These are phyloP conservation scores for Myotis daubentonii DNA, from an alignment of 2,797 vertebrate genomes.

Conservation along the genomic window DNA sequence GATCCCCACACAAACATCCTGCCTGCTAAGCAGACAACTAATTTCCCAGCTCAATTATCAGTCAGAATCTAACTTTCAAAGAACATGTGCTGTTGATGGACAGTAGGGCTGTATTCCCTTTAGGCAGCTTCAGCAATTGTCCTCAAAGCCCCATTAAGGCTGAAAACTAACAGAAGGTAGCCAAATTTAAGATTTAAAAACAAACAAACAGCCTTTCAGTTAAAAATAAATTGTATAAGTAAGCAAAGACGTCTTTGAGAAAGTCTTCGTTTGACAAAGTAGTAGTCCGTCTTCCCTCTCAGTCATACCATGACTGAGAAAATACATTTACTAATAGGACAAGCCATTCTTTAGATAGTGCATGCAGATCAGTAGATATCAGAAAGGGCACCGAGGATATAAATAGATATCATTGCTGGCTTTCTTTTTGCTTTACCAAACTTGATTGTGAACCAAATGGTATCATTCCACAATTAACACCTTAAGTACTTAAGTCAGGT, in stretches of 20 bases:
- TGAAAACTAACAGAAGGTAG: neutral
- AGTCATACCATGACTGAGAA: neutral
- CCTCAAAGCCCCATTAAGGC: neutral
- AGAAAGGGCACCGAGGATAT: constrained; percentile 38
- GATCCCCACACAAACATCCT: neutral
- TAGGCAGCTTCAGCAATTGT: neutral
- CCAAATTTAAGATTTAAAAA: constrained; percentile 40
- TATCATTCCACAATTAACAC: constrained; percentile 36
- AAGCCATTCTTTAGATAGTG: constrained; percentile 6
- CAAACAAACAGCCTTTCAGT: neutral
- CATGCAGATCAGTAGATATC: neutral
- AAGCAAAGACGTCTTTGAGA: constrained; percentile 37
- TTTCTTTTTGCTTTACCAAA: constrained; percentile 29
- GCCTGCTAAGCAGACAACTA: constrained; percentile 22
- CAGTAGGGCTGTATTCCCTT: neutral
- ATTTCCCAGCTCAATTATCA: constrained; percentile 25
- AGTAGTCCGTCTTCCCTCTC: neutral
- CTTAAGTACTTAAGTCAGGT: constrained; percentile 19
- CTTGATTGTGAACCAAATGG: constrained; percentile 41
- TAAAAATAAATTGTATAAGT: constrained; percentile 50
- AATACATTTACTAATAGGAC: constrained; percentile 34
- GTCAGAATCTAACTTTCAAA: constrained; percentile 31
- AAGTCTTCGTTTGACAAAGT: constrained; percentile 42
- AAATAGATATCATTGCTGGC: neutral
- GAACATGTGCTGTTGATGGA: neutral